Base-by-base conservation (phyloP, 2,113 vertebrate genomes). In the Mesocricetus auratus region DNA sequence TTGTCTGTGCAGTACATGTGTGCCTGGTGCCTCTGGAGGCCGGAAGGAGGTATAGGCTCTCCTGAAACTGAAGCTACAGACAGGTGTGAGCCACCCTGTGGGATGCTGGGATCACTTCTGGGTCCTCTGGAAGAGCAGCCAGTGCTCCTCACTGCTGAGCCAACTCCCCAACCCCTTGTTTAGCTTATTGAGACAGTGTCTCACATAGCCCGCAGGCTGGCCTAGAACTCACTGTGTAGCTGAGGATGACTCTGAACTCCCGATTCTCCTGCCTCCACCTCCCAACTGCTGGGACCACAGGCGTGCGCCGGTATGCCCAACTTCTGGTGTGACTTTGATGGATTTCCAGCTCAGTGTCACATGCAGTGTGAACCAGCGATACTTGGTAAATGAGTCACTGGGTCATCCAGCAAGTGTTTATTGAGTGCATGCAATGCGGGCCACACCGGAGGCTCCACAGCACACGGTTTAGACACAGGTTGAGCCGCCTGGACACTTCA, bases 361-460 rank as follows among this genome's bases (percentile, higher is more conserved):
- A 1, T 7, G 17, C 58, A 71, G 89, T 53, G 66, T 17, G 15
- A 69, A 24, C 90, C 82, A 47, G 56, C 21, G 17, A 69, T 24
- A 0, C 45, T 62, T 26, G 71, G 60, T 4, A 17, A 47, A 83
- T 53, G 81, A 53, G 47, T 45, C 53, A n/a, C 45, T 83, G n/a
- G 10, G 53, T 64, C 53, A 42, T 16, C 22, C 13, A 4, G 19
- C 47, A 50, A n/a, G 21, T 79, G n/a, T n/a, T 33, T 74, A 42
- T 0, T 22, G 69, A 74, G 31, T 7, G 3, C 42, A 69, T 3
- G 5, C 42, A 24, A n/a, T 0, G 10, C 7, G 19, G 26, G 36
- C 7, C n/a, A 26, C 74, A 24, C 90, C 33, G 75, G 29, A 47
- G 47, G 47, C 21, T 13, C 15, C 6, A 75, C 42, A 31, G 4